A percentile compares a stretch with the other conserved stretches of the same genome.
Conservation (phyloP, 2,888 invertebrate species). For the Eupithecia tripunctaria region DNA sequence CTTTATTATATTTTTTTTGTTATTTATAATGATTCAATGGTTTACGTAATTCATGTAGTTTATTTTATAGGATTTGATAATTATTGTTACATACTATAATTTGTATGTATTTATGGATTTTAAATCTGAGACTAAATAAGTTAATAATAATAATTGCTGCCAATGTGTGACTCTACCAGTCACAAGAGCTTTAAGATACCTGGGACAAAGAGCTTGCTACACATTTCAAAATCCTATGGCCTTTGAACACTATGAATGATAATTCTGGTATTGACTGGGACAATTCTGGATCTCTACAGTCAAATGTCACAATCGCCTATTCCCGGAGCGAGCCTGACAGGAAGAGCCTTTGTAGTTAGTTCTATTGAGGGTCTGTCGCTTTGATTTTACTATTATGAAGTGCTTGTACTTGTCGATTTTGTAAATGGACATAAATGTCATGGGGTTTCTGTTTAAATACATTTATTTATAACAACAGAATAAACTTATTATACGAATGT, state of each 20-base stretch:
- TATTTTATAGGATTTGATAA: too few relatives aligned
- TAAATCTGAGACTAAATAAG: too few relatives aligned
- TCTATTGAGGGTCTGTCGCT: not conserved
- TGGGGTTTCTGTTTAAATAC: not conserved
- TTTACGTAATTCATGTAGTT: too few relatives aligned
- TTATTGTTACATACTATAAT: too few relatives aligned
- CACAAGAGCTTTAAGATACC: not conserved
- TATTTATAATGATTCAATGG: too few relatives aligned
- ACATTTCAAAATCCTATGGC: not conserved
- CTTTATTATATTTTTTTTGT: too few relatives aligned
- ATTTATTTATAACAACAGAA: not conserved
- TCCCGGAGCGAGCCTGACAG: not conserved
- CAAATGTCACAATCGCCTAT: not conserved
- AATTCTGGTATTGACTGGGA: not conserved
- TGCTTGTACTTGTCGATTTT: not conserved
- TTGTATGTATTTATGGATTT: too few relatives aligned
- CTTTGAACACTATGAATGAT: not conserved
- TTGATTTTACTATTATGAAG: not conserved
- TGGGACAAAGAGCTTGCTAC: not conserved
- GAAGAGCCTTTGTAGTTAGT: conserved; percentile 1
- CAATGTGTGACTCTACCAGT: not conserved
- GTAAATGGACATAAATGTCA: too few relatives aligned
- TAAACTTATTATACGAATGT: too few relatives aligned
- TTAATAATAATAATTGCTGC: too few relatives aligned
- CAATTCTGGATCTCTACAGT: not conserved